A percentile compares a stretch with the other conserved stretches of the same genome.
These are phyloP conservation scores for Gryon sp. DNA, from an alignment of 1,140 invertebrate genomes.

Conservation along the genomic window DNA sequence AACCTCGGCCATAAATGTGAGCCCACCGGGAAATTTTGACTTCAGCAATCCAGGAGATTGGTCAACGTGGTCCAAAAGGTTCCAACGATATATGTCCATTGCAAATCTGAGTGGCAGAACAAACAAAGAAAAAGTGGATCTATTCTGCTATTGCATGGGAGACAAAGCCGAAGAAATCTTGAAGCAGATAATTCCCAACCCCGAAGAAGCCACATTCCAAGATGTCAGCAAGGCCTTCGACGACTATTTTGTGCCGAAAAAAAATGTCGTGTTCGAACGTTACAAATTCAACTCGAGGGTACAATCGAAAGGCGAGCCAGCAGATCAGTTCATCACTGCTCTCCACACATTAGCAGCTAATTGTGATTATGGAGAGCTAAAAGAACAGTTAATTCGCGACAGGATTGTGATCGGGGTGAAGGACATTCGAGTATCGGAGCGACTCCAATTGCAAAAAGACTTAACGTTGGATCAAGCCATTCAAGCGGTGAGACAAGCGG, in stretches of 20 bases:
- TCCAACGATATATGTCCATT: constrained; percentile 61
- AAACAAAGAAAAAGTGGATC: constrained; percentile 64
- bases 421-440: constrained; percentile 58
- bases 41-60: constrained; percentile 48
- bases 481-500: constrained; percentile 46
- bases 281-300: constrained; percentile 68
- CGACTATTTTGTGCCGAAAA: constrained; percentile 68
- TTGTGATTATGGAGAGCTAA: constrained; percentile 68
- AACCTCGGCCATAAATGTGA: no score
- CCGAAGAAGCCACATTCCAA: constrained; percentile 16
- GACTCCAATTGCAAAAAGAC: constrained; percentile 52
- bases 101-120: constrained; percentile 31
- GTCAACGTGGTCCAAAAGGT: constrained; percentile 57
- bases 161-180: constrained; percentile 64
- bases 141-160: constrained; percentile 66
- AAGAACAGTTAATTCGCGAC: constrained; percentile 70
- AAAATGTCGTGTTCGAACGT: constrained; percentile 68
- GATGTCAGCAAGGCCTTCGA: constrained; percentile 62
- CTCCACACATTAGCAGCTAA: constrained; percentile 67
- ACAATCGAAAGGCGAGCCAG: constrained; percentile 65
- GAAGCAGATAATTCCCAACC: constrained; percentile 31
- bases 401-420: constrained; percentile 69
- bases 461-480: constrained; percentile 58
- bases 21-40: constrained; percentile 21
- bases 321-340: constrained; percentile 70